Evolutionary conservation across 2,888 invertebrate species (phyloP).

Genomic region (Cosmia trapezina): DNA sequence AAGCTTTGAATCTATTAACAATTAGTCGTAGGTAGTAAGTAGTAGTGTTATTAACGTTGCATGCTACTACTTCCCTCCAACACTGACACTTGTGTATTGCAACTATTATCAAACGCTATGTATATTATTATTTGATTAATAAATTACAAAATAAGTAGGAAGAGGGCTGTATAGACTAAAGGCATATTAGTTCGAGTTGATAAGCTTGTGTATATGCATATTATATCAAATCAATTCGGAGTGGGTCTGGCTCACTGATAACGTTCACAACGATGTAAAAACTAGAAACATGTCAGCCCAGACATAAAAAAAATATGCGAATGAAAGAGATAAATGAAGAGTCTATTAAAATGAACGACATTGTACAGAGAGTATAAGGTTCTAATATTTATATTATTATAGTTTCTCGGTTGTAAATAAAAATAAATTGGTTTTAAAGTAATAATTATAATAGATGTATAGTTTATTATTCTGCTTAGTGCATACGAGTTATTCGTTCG

Average conservation of each 20-base stretch:
- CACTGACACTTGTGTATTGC: constrained; percentile 16
- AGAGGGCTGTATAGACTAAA: constrained; percentile 35
- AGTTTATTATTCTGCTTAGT: constrained; percentile 69
- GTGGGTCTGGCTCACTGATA: constrained; percentile 27
- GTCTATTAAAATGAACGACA: constrained; percentile 78
- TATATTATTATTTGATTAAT: constrained; percentile 45
- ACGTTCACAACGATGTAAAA: constrained; percentile 35
- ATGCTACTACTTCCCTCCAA: constrained; percentile 6
- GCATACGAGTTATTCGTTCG: constrained; percentile 64
- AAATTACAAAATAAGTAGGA: constrained; percentile 30
- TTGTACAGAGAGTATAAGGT: constrained; percentile 88
- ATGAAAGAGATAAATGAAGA: constrained; percentile 66
- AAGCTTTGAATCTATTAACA: constrained; percentile 64
- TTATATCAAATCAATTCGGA: constrained; percentile 34
- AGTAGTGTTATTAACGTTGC: constrained; percentile 48
- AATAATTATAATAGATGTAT: constrained; percentile 71
- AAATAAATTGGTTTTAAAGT: constrained; percentile 75
- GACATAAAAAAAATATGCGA: constrained; percentile 49
- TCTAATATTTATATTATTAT: constrained; percentile 83
- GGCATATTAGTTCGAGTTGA: constrained; percentile 42
- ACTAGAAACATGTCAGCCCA: constrained; percentile 40
- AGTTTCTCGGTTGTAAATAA: constrained; percentile 80
- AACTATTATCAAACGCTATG: constrained; percentile 27
- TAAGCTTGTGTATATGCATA: constrained; percentile 51
- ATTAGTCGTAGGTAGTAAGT: constrained; percentile 49